These are phyloP conservation scores for Cinara cedri DNA, from an alignment of 2,888 invertebrate species.

Conservation along the genomic window DNA sequence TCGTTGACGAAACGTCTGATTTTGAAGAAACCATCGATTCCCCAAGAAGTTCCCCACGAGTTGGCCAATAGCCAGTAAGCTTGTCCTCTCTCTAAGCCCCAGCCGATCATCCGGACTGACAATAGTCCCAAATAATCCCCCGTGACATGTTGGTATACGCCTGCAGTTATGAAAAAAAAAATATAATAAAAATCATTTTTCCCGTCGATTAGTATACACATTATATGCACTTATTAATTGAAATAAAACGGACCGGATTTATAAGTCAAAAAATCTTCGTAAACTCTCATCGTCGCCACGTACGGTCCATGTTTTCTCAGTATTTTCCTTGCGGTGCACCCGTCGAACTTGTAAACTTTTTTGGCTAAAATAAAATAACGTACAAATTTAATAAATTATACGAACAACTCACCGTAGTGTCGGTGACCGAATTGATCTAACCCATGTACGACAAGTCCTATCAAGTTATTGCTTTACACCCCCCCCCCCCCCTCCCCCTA, in stretches of 20 bases:
- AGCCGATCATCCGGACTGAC: slow-evolving; percentile 58
- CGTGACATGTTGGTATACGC: slow-evolving; percentile 76
- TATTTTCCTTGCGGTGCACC: slow-evolving; percentile 41
- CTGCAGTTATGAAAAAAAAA: slow-evolving; percentile 62
- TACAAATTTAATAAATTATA: too few relatives aligned
- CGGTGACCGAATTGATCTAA: too few relatives aligned
- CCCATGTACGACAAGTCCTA: too few relatives aligned
- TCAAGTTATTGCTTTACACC: too few relatives aligned
- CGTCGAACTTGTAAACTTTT: slow-evolving; percentile 5
- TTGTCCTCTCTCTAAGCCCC: slow-evolving; percentile 15
- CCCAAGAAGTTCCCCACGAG: slow-evolving; percentile 55
- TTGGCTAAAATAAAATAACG: slow-evolving; percentile 1
- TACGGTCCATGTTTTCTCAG: slow-evolving; percentile 53
- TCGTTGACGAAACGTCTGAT: slow-evolving; percentile 39
- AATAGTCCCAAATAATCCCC: slow-evolving; percentile 70
- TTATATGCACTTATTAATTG: not conserved
- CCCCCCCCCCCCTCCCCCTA: too few relatives aligned
- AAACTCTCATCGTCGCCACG: slow-evolving; percentile 51
- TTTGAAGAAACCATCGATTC: slow-evolving; percentile 47
- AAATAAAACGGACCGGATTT: slow-evolving; percentile 40
- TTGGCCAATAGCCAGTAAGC: slow-evolving; percentile 49
- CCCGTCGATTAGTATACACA: not conserved
- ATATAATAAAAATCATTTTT: not conserved
- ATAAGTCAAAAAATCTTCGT: slow-evolving; percentile 57
- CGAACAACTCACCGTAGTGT: too few relatives aligned